Conservation (phyloP, 2,797 vertebrate genomes). For the Glyptemys insculpta region DNA sequence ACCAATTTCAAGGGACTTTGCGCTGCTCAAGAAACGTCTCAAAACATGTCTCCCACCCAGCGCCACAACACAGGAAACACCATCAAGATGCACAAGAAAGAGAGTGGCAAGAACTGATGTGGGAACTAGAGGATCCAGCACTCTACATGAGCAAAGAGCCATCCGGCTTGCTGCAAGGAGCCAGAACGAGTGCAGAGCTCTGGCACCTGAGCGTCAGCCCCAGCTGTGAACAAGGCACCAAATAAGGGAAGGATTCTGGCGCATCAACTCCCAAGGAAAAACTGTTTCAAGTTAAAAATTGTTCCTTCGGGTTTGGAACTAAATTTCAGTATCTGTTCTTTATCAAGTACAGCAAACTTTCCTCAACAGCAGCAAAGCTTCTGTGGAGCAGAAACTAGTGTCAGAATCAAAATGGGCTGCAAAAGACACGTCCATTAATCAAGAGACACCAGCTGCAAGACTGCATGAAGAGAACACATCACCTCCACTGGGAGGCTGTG, state of each 20-base stretch:
- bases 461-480: conserved; percentile 48
- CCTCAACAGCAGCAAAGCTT: conserved; percentile 77
- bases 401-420: conserved; percentile 72
- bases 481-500: conserved; percentile 49
- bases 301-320: conserved; percentile 87
- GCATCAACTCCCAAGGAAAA: conserved; percentile 78
- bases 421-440: conserved; percentile 75
- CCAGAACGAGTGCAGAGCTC: conserved; percentile 46
- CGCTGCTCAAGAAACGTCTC: background rate
- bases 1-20: background rate
- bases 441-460: conserved; percentile 64
- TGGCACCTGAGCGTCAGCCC: conserved; percentile 75
- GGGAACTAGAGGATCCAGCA: background rate
- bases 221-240: conserved; percentile 82
- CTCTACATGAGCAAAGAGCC: background rate
- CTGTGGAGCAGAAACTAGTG: conserved; percentile 70
- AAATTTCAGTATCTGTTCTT: conserved; percentile 86
- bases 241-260: conserved; percentile 87
- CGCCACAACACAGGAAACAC: conserved; percentile 21
- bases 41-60: background rate
- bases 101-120: background rate
- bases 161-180: background rate
- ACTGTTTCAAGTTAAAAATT: conserved; percentile 86
- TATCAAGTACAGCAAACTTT: conserved; percentile 83
- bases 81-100: conserved; percentile 13